Base-by-base conservation (phyloP, 2,113 vertebrate genomes). In the Erpornis zantholeuca region DNA sequence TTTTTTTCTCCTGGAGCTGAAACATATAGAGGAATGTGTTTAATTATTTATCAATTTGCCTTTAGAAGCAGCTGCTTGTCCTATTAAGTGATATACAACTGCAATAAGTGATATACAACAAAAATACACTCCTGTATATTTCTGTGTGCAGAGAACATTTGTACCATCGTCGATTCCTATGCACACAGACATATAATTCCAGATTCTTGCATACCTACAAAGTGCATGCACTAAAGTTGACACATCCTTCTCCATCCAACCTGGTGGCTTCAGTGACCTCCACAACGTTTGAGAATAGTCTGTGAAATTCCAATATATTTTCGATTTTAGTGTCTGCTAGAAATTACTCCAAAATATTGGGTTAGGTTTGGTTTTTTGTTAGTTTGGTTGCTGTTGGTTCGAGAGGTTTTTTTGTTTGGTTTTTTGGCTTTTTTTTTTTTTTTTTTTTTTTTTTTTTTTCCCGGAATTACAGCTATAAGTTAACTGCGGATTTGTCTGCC, bases 1-100 rank as follows among this genome's bases (percentile, higher is more conserved):
- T 97, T 97, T 98, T 98, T 96, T 98, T 80, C 97, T 97, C 95
- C 87, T 90, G 97, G 96, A 98, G 94, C 92, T 92, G 87, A 95
- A 96, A 93, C 64, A 84, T 71, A 93, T 44, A 66, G 84, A 96
- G 40, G 44, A 52, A 90, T 59, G 54, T 89, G 49, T 96, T 96
- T 76, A 97, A 96, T 96, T 97, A 96, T 96, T 96, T 86, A 85
- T 80, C 49, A 6, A 3, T 66, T 73, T 87, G 92, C 83, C 35
- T 69, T 42, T 59, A 75, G 50, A 86, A 95, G 22, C 65, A 70
- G 75, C 60, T 54, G 20, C 64, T 85, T 81, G 38, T 66, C 59
- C 57, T 94, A 90, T 82, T 82, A 82, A 70, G 71, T 82, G 79
- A 92, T 82, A 52, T 40, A 90, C 33, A 61, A 33, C 33, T 45